Evolutionary conservation across 2,888 invertebrate species (phyloP).

Genomic region (Microdon myrmicae): DNA sequence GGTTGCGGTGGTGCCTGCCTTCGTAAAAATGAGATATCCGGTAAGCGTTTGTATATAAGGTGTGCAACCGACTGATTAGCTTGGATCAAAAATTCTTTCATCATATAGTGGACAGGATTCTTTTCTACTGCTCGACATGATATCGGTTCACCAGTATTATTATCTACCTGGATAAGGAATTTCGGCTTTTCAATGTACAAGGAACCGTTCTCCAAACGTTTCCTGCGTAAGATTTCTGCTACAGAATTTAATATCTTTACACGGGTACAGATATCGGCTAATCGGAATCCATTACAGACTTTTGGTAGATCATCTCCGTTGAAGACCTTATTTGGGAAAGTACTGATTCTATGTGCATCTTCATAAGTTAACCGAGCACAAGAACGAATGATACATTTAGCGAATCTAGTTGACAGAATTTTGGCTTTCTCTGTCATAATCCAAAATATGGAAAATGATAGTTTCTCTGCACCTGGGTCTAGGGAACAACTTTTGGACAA

Average conservation of each 20-base stretch:
- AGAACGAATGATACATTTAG: constrained; percentile 85
- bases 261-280: constrained; percentile 71
- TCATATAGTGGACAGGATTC: constrained; percentile 84
- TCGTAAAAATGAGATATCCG: constrained; percentile 82
- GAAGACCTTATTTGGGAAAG: constrained; percentile 73
- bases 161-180: constrained; percentile 78
- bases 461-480: constrained; percentile 83
- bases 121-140: constrained; percentile 77
- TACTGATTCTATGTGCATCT: constrained; percentile 89
- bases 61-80: constrained; percentile 92
- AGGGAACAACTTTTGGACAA: constrained; percentile 91
- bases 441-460: constrained; percentile 93
- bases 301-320: constrained; percentile 71
- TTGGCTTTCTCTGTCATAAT: constrained; percentile 79
- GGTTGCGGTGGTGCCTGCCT: constrained; percentile 84
- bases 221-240: constrained; percentile 74
- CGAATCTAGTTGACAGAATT: constrained; percentile 71
- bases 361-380: constrained; percentile 90
- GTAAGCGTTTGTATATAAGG: constrained; percentile 77
- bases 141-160: constrained; percentile 74
- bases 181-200: constrained; percentile 88
- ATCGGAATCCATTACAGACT: constrained; percentile 73
- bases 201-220: constrained; percentile 81
- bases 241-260: constrained; percentile 76
- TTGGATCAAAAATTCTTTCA: constrained; percentile 96